phyloP scores from a whole-genome alignment of 2,113 vertebrate species.

The Peromyscus leucopus region DNA sequence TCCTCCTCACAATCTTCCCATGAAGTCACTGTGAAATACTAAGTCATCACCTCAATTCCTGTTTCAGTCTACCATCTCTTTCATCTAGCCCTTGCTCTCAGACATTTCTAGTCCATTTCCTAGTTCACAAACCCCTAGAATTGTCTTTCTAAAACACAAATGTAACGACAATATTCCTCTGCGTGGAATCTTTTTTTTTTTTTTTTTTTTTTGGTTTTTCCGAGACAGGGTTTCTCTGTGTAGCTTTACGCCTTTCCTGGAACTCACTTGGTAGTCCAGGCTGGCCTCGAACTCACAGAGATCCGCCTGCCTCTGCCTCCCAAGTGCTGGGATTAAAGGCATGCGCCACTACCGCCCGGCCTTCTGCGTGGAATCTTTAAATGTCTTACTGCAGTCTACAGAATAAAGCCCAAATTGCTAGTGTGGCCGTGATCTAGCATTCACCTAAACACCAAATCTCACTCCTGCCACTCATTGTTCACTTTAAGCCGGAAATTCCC shows the following conservation, averaged over 20 bases:
- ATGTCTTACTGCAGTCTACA: not conserved
- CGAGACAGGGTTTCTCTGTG: no score
- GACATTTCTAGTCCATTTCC: not conserved
- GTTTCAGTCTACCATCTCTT: not conserved
- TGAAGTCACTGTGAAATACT: not conserved
- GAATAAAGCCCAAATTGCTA: constrained; percentile 19
- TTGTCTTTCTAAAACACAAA: constrained; percentile 5
- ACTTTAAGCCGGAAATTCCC: not conserved
- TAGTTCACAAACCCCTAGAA: not conserved
- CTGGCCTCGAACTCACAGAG: no score
- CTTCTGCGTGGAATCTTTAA: not conserved
- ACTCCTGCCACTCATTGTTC: not conserved
- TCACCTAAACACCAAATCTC: not conserved
- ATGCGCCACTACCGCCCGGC: no score
- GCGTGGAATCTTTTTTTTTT: not conserved
- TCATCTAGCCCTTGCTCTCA: not conserved
- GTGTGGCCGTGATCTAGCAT: not conserved
- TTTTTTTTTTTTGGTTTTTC: no score
- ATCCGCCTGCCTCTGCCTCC: no score
- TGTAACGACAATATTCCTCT: not conserved
- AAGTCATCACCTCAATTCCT: not conserved
- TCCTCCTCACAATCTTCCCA: not conserved
- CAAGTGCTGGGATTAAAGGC: no score
- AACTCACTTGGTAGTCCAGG: no score
- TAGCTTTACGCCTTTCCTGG: no score